Evolutionary conservation across 2,888 invertebrate genomes (phyloP).

Genomic region (Aethes cnicana): DNA sequence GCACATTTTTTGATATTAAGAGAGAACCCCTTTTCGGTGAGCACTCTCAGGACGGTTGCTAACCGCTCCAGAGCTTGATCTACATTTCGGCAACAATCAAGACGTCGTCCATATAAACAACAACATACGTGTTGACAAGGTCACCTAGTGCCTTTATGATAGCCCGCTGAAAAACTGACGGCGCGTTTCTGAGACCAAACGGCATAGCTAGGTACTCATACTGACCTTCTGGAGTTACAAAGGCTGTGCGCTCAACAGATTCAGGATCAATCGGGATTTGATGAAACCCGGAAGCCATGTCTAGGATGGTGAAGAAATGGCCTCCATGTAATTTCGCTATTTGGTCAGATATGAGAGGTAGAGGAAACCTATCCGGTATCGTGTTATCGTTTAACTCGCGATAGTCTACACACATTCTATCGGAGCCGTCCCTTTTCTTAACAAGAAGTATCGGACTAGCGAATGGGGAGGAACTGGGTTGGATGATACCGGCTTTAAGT

Average conservation of each 20-base stretch:
- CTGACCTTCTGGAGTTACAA: conserved; percentile 38
- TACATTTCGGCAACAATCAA: background rate
- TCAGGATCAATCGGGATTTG: conserved; percentile 2
- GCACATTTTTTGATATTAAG: conserved; percentile 14
- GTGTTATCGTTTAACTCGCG: conserved; percentile 32
- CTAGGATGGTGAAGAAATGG: conserved; percentile 2
- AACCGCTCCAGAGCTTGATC: conserved; percentile 8
- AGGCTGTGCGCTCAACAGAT: conserved; percentile 33
- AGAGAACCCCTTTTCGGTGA: conserved; percentile 11
- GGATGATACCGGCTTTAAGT: background rate
- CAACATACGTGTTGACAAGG: background rate
- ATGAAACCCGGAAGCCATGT: conserved; percentile 12
- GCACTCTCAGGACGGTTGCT: background rate
- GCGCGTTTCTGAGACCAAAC: conserved; percentile 50
- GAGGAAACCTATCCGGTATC: conserved; percentile 15
- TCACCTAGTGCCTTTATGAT: conserved; percentile 10
- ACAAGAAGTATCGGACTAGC: conserved; percentile 33
- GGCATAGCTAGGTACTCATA: conserved; percentile 48
- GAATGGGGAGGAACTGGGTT: conserved; percentile 10
- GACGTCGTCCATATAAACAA: conserved; percentile 22
- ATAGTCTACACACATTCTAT: conserved; percentile 34
- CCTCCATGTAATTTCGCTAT: conserved; percentile 1
- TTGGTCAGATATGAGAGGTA: conserved; percentile 17
- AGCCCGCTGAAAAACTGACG: conserved; percentile 44
- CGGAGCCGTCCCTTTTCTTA: conserved; percentile 30